Evolutionary conservation across 2,113 vertebrate species (phyloP).

Genomic region (Forbesichthys agassizii): DNA sequence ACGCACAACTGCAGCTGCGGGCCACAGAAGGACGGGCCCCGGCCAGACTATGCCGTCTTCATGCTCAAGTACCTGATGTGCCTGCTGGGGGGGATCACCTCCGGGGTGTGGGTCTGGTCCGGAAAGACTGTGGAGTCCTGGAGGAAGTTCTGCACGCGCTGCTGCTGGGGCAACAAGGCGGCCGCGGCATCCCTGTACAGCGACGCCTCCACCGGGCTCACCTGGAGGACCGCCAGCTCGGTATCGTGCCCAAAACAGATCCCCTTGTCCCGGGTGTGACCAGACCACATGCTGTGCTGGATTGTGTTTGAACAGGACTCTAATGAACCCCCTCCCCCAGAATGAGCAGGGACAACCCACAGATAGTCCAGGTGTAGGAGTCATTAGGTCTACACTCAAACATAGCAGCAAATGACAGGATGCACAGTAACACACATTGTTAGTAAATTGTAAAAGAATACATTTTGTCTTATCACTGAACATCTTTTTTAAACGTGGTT

Average conservation of each 20-base stretch:
- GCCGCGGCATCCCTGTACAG: slow-evolving; percentile 87
- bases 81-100: slow-evolving; percentile 94
- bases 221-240: slow-evolving; percentile 91
- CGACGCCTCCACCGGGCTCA: slow-evolving; percentile 91
- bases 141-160: slow-evolving; percentile 89
- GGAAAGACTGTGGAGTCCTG: slow-evolving; percentile 92
- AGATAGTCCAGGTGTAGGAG: no score
- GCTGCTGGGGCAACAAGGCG: slow-evolving; percentile 91
- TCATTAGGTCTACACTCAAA: no score
- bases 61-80: slow-evolving; percentile 98
- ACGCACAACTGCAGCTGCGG: slow-evolving; percentile 89
- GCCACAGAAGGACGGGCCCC: slow-evolving; percentile 51
- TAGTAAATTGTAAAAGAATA: no score
- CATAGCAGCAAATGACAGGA: no score
- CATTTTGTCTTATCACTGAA: no score
- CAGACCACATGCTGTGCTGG: neutral
- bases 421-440: no score
- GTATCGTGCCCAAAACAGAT: slow-evolving; percentile 93
- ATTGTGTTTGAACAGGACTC: neutral
- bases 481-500: no score
- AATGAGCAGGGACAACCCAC: no score
- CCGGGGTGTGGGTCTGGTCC: slow-evolving; percentile 92
- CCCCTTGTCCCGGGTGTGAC: slow-evolving; percentile 91
- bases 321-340: neutral
- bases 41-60: slow-evolving; percentile 90